These are phyloP conservation scores for Aselliscus stoliczkanus DNA, from an alignment of 2,797 vertebrate genomes.

Conservation along the genomic window DNA sequence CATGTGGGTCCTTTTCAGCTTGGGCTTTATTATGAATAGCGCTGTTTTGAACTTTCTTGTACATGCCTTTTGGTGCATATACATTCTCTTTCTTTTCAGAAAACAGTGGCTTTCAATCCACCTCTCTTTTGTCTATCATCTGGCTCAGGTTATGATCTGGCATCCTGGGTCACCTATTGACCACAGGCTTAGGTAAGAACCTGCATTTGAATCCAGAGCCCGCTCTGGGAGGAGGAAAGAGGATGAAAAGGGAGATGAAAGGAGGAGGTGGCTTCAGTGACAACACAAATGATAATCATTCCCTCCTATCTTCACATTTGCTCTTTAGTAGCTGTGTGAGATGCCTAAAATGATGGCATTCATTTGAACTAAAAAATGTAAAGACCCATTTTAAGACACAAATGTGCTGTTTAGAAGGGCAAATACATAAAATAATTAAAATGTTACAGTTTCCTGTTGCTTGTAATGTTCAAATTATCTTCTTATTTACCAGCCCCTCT, in stretches of 20 bases:
- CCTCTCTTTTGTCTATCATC: not conserved
- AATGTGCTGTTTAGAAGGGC: not conserved
- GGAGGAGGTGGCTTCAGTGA: not conserved
- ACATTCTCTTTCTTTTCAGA: not conserved
- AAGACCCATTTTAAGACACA: not conserved
- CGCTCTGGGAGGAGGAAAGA: not conserved
- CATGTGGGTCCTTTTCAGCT: not conserved
- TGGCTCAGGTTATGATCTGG: not conserved
- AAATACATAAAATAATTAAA: slow-evolving; percentile 24
- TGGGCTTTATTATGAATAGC: not conserved
- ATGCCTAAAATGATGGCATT: not conserved
- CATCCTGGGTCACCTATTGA: not conserved
- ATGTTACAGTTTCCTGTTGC: not conserved
- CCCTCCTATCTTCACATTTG: not conserved
- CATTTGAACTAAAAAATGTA: not conserved
- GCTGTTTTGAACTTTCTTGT: not conserved
- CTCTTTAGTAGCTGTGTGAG: not conserved
- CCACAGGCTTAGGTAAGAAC: not conserved
- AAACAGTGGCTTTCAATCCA: not conserved
- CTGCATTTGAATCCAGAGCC: not conserved
- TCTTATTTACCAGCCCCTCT: not conserved
- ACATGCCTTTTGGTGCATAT: not conserved
- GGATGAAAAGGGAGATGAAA: not conserved
- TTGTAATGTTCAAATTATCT: not conserved
- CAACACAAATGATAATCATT: not conserved